Evolutionary conservation across 2,113 vertebrate genomes (phyloP).

Genomic region (Hyperopisus bebe): DNA sequence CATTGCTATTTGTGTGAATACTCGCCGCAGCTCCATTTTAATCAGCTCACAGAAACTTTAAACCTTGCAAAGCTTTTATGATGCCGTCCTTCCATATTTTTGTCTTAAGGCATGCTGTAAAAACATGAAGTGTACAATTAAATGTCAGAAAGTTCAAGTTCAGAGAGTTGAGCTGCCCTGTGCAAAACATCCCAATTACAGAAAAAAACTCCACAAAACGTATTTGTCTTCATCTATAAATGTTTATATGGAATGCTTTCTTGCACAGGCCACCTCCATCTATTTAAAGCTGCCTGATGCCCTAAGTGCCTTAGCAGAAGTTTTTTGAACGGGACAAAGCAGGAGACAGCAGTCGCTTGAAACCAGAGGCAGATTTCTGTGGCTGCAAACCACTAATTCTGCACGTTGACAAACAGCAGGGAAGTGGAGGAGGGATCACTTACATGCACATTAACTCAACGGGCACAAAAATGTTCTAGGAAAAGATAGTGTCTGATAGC

Average conservation of each 20-base stretch:
- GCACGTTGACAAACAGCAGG: background rate
- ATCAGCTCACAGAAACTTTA: background rate
- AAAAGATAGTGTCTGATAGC: background rate
- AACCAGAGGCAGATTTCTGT: background rate
- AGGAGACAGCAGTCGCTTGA: background rate
- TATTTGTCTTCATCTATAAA: background rate
- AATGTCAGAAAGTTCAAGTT: slow-evolving; percentile 2
- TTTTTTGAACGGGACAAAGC: background rate
- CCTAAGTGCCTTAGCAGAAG: background rate
- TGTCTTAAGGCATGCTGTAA: background rate
- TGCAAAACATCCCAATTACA: background rate
- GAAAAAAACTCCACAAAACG: background rate
- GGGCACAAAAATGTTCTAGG: background rate
- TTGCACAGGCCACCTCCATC: background rate
- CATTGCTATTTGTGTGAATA: slow-evolving; percentile 32
- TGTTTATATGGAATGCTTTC: background rate
- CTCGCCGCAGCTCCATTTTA: background rate
- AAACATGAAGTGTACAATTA: background rate
- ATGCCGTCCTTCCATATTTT: background rate
- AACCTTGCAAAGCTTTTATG: background rate
- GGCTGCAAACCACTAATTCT: background rate
- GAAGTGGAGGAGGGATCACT: background rate
- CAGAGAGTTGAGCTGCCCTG: background rate
- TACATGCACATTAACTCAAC: background rate
- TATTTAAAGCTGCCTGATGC: background rate